phyloP scores from a whole-genome alignment of 2,888 invertebrate genomes.

The Zele albiditarsus region DNA sequence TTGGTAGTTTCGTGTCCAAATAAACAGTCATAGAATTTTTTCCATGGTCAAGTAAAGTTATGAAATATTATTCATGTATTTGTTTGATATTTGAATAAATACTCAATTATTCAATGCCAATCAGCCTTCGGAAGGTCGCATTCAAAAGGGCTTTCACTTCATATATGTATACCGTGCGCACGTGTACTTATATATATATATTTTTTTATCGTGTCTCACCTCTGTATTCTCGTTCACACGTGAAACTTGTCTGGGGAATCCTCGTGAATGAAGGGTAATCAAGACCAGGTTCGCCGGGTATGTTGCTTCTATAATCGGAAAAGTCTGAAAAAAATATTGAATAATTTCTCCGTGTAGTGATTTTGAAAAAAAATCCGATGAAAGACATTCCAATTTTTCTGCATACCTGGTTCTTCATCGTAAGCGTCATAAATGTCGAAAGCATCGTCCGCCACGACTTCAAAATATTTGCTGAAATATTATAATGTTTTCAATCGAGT shows the following conservation, averaged over 20 bases:
- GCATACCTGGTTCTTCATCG: slow-evolving; percentile 69
- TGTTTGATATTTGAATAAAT: not conserved
- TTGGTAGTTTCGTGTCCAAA: not conserved
- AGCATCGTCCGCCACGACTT: slow-evolving; percentile 63
- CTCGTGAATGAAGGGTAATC: slow-evolving; percentile 79
- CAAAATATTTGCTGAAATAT: slow-evolving; percentile 64
- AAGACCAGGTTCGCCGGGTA: slow-evolving; percentile 80
- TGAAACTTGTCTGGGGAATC: slow-evolving; percentile 78
- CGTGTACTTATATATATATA: not conserved
- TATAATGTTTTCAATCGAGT: not conserved
- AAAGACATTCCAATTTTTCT: not conserved
- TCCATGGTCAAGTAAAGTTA: not conserved
- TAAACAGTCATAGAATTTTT: not conserved
- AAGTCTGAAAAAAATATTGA: slow-evolving; percentile 58
- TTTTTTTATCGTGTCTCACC: slow-evolving; percentile 70
- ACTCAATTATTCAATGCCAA: slow-evolving; percentile 12
- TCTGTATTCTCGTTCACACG: slow-evolving; percentile 77
- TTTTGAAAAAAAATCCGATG: not conserved
- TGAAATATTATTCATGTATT: not conserved
- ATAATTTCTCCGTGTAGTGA: not conserved
- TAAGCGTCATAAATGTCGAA: slow-evolving; percentile 66
- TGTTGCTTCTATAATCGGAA: slow-evolving; percentile 78
- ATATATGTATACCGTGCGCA: not conserved
- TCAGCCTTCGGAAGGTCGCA: not conserved
- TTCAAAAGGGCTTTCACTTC: slow-evolving; percentile 4